Base-by-base conservation (phyloP, 2,888 invertebrate genomes). In the Kuschelorhynchus macadamiae region DNA sequence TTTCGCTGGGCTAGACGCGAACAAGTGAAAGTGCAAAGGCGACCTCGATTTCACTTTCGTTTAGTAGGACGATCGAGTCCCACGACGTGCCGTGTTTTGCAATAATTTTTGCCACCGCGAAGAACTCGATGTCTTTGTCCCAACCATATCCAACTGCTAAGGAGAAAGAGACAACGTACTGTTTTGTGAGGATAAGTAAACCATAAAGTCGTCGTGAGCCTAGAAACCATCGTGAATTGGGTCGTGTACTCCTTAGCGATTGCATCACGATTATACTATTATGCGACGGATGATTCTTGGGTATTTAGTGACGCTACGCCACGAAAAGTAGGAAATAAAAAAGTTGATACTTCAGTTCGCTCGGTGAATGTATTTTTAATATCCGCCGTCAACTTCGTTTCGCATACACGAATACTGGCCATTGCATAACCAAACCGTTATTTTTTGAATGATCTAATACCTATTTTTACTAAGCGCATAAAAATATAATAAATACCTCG, bases 31-130 rank as follows among this genome's bases (percentile, higher is more conserved):
- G 83, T 83, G 83, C 81, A 83, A 83, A 83, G 81, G 80, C 83
- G 83, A 83, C 83, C 84, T 83, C 83, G 83, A 83, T 84, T 84
- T 84, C 84, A 84, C 83, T 84, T 84, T 84, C 83, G 81, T 84
- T 83, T 84, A 82, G 83, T 84, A 84, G 83, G 83, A 83, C 84
- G 83, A 82, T 78, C 81, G 82, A 82, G 83, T 83, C 83, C 83
- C 83, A 83, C 83, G 82, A 82, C 81, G 79, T 78, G 76, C 74
- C 76, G 71, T 76, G 75, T 77, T 80, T 79, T 77, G 75, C 74
- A 74, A 67, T 72, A 65, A 74, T 74, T 71, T 73, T 70, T 63
- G 72, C 72, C 57, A 75, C 73, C 66, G 63, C 41, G 59, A 67
- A 41, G 60, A 64, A 57, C 62, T 53, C 47, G 69, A 32, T 65